Evolutionary conservation across 2,797 vertebrate genomes (phyloP).

Genomic region (Vireo griseus): DNA sequence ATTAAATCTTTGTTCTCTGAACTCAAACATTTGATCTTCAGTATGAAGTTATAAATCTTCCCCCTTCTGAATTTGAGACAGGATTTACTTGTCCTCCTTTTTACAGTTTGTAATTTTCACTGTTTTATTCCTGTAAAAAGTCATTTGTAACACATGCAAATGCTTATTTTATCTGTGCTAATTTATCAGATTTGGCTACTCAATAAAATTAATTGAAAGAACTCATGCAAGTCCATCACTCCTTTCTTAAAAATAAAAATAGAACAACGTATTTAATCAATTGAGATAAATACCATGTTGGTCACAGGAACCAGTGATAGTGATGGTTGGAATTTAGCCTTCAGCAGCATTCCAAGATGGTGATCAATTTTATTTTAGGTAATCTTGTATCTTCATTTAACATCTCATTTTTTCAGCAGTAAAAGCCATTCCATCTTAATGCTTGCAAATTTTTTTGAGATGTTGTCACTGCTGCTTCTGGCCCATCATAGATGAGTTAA

Average conservation of each 20-base stretch:
- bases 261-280: background rate
- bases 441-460: background rate
- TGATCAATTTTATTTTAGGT: background rate
- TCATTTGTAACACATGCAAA: slow-evolving; percentile 82
- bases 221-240: slow-evolving; percentile 44
- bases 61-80: slow-evolving; percentile 70
- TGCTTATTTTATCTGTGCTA: slow-evolving; percentile 80
- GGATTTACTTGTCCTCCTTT: slow-evolving; percentile 78
- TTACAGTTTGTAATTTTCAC: slow-evolving; percentile 81
- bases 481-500: background rate
- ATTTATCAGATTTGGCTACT: slow-evolving; percentile 80
- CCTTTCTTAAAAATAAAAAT: slow-evolving; percentile 32
- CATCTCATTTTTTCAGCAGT: background rate
- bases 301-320: background rate
- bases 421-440: background rate
- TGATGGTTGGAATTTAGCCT: background rate
- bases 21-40: slow-evolving; percentile 70
- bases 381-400: background rate
- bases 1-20: slow-evolving; percentile 78
- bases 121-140: slow-evolving; percentile 80
- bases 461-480: background rate
- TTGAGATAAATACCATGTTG: background rate
- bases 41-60: slow-evolving; percentile 71
- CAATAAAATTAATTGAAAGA: slow-evolving; percentile 80
- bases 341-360: background rate